Evolutionary conservation across 1,140 invertebrate species (phyloP).

Genomic region (Oedothorax gibbosus): DNA sequence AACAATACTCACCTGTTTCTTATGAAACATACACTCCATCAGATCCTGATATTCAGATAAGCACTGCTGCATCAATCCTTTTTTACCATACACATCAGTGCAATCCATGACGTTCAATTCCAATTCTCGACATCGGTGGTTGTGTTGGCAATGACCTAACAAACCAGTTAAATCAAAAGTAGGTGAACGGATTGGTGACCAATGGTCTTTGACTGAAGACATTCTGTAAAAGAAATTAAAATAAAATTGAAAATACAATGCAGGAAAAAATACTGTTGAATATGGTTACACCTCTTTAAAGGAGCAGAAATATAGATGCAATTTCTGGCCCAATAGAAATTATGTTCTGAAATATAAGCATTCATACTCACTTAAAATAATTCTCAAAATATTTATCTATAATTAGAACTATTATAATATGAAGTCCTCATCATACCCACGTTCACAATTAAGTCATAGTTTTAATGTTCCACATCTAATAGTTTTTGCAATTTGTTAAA

Average conservation of each 20-base stretch:
- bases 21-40: conserved; percentile 29
- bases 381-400: no score
- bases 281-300: no score
- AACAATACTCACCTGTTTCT: conserved; percentile 34
- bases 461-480: no score
- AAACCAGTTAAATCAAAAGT: background rate
- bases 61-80: conserved; percentile 42
- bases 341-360: no score
- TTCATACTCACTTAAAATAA: no score
- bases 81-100: conserved; percentile 49
- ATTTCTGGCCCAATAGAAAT: no score
- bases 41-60: conserved; percentile 14
- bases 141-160: conserved; percentile 15
- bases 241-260: background rate
- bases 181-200: conserved; percentile 13
- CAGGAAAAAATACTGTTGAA: background rate
- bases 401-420: no score
- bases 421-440: no score
- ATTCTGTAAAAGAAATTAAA: conserved; percentile 5
- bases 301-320: no score
- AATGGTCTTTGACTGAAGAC: conserved; percentile 2
- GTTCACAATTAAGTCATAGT: no score
- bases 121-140: conserved; percentile 36
- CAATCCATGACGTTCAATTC: conserved; percentile 58
- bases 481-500: no score